Base-by-base conservation (phyloP, 2,113 vertebrate genomes). In the Epinephelus moara region DNA sequence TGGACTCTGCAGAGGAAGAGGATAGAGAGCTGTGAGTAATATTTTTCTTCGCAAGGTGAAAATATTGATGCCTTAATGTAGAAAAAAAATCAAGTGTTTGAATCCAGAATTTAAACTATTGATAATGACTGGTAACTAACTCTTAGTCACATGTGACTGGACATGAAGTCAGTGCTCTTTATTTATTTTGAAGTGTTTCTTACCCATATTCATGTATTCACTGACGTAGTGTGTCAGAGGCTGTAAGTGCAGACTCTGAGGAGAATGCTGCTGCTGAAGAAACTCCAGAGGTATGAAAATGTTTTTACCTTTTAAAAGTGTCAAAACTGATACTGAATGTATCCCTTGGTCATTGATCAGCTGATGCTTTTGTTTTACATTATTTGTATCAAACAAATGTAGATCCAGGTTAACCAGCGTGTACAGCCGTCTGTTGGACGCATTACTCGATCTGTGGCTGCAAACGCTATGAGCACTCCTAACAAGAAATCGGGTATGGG, bases 361-460 rank as follows among this genome's bases (percentile, higher is more conserved):
- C 42, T 17, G 12, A 52, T 25, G 21, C 5, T 64, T 78, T 27
- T 40, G 5, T 4, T 30, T 30, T 4, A 0, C 4, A 14, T 82
- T 57, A 27, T 78, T 37, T 83, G 1, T 49, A 17, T 70, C 23
- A 13, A 69, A n/a, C 10, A 63, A 78, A 67, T 67, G 0, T 27
- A 78, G n/a, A 40, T 21, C 4, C 33, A 45, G 64, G 3, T 17
- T 3, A 52, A 61, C 0, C 14, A 63, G 76, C 27, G 0, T 1
- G 8, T 17, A 2, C 27, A 19, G 10, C 57, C n/a, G 15, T 71
- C 80, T 42, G 5, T 82, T 56, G 8, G 45, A 2, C 93, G 94
- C 0, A 8, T 95, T 18, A 96, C 95, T 33, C 95, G 95, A 14
- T 95, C 95, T 10, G 94, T 94, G 86, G 93, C 93, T 42, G 92